Base-by-base conservation (phyloP, 2,888 invertebrate genomes). In the Lasius platythorax region DNA sequence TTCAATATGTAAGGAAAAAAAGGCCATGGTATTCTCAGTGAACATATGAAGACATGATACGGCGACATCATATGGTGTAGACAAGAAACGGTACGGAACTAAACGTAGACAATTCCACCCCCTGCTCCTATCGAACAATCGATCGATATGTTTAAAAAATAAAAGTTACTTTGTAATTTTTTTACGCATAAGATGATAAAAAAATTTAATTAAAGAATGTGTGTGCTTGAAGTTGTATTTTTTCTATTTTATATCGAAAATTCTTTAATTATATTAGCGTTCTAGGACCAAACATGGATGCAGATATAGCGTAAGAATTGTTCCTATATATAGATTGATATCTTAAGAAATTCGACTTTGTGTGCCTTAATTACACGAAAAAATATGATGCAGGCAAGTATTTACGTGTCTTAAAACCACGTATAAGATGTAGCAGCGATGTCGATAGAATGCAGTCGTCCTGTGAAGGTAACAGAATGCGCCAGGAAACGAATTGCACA, bases 381-480 rank as follows among this genome's bases (percentile, higher is more conserved):
- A 66, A 75, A 53, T 9, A 18, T 11, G 28, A 75, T 23, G n/a
- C 33, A 67, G 11, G 1, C 11, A 50, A 67, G 40, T 78, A 30
- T 12, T 78, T 67, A 40, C 15, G n/a, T 15, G 28, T 50, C 43
- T 58, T 30, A 18, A 43, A 68, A 18, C 11, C 12, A 6, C 53
- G 33, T 18, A 50, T n/a, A 28, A 37, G 53, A 30, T 53, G 82
- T 84, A 85, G 67, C 23, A 88, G 66, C 83, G 87, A 91, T 89
- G 87, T 90, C 87, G 90, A 86, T 84, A 90, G n/a, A 43, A 87
- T 88, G 90, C 88, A 82, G 88, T 83, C 83, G 85, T 84, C 84
- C 85, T 83, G 79, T 66, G 85, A 46, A 78, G 79, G 85, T 68
- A 86, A 86, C 79, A 86, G 83, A 89, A 87, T 87, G 87, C 86